Evolutionary conservation across 2,888 invertebrate species (phyloP).

Genomic region (Heliconius charithonia): DNA sequence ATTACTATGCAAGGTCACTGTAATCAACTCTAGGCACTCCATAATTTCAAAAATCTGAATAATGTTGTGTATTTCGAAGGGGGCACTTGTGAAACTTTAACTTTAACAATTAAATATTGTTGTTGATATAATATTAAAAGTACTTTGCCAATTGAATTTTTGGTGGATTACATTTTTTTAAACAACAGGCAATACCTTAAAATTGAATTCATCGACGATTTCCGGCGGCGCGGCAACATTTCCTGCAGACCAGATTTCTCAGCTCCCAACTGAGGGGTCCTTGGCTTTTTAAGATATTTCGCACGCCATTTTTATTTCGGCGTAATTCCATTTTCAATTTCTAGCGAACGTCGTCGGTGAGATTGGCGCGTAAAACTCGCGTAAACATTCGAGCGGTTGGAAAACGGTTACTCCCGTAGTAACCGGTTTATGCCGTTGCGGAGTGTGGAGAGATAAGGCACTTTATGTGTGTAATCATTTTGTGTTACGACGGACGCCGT

Average conservation of each 20-base stretch:
- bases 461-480: slow-evolving; percentile 82
- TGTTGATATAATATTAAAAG: not conserved
- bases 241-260: slow-evolving; percentile 60
- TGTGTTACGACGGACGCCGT: slow-evolving; percentile 73
- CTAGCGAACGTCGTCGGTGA: slow-evolving; percentile 64
- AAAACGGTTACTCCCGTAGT: slow-evolving; percentile 74
- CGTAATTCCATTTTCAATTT: slow-evolving; percentile 81
- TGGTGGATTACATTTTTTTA: slow-evolving; percentile 1
- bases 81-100: slow-evolving; percentile 14
- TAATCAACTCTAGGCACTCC: slow-evolving; percentile 58
- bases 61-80: slow-evolving; percentile 50
- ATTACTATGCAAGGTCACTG: slow-evolving; percentile 66
- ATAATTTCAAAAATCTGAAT: slow-evolving; percentile 54
- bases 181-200: slow-evolving; percentile 3
- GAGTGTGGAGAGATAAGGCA: slow-evolving; percentile 80
- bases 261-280: slow-evolving; percentile 31
- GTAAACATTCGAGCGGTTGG: slow-evolving; percentile 78
- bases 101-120: not conserved
- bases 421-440: slow-evolving; percentile 75
- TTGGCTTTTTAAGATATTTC: slow-evolving; percentile 49
- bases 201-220: slow-evolving; percentile 51
- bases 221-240: slow-evolving; percentile 67
- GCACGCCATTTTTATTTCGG: slow-evolving; percentile 71
- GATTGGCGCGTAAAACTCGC: slow-evolving; percentile 81
- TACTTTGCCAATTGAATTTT: not conserved